These are phyloP conservation scores for Oryzias melastigma DNA, from an alignment of 2,113 vertebrate genomes.

Conservation along the genomic window DNA sequence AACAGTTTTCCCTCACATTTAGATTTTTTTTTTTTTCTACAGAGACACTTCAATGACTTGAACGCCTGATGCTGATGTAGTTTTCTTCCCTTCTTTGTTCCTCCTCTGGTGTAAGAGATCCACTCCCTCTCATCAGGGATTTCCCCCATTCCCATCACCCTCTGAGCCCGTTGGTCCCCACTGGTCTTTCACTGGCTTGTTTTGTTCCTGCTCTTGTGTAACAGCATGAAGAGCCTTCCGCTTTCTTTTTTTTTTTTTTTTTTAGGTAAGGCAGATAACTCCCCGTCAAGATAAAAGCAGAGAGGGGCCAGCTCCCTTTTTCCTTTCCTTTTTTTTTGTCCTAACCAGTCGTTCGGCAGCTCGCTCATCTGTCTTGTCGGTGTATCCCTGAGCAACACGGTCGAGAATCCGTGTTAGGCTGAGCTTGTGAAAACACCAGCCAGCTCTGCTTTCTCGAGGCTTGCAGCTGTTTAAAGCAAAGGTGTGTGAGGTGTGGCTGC, in stretches of 20 bases:
- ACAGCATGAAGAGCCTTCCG: constrained; percentile 35
- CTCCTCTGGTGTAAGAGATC: constrained; percentile 32
- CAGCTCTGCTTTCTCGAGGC: constrained; percentile 24
- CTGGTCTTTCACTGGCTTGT: constrained; percentile 25
- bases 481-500: not conserved
- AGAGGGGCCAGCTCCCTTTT: constrained; percentile 14
- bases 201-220: constrained; percentile 43
- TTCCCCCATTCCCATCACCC: not conserved
- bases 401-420: constrained; percentile 22
- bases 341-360: constrained; percentile 13
- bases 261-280: constrained; percentile 13
- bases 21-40: no score
- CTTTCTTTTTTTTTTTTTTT: constrained; percentile 12
- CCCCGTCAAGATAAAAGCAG: constrained; percentile 39
- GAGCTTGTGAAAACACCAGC: constrained; percentile 40
- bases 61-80: not conserved
- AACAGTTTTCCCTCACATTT: no score
- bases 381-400: constrained; percentile 49
- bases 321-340: constrained; percentile 16
- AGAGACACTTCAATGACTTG: no score
- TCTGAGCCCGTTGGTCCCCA: constrained; percentile 36
- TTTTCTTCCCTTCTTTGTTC: not conserved
- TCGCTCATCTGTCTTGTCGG: constrained; percentile 20
- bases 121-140: constrained; percentile 32
- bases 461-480: constrained; percentile 40